Base-by-base conservation (phyloP, 2,888 invertebrate species). In the Calliphora vomitoria region DNA sequence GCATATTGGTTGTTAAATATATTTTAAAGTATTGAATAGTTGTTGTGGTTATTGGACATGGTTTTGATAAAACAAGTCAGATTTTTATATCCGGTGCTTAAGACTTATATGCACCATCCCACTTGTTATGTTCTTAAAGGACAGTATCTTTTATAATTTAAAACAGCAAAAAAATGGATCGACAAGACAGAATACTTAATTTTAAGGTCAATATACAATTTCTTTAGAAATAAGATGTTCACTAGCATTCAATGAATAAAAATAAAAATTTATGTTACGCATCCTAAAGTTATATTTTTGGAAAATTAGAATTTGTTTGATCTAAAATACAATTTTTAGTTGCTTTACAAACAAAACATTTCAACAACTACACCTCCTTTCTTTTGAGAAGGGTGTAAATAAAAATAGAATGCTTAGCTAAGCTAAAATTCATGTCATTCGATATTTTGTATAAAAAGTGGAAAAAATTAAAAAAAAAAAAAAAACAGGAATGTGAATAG, bases 401-500 rank as follows among this genome's bases (percentile, higher is more conserved):
- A 71, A 84, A 85, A 71, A 81, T 44, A 72, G 62, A 85, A 82
- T 87, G 89, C 89, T 88, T 75, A 80, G 87, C 87, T 88, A 86
- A 89, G 88, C 89, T 84, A 75, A 88, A 89, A 86, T 86, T 75
- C 89, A 89, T 89, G 89, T 86, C 82, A 85, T 81, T 72, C 79
- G 41, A 82, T 75, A 75, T 76, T 85, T 79, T 69, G 47, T 78
- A 85, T 82, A 85, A 75, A 85, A 82, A 72, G 15, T 44, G 3
- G 18, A 31, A 55, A 53, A 78, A 78, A 55, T 44, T 31, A 83
- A 64, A 83, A 83, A 71, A 35, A 83, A 64, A 83, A 83, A 71
- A 35, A 78, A 64, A 85, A 87, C 69, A 66, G 50, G 75, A 85
- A 75, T 82, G 78, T 68, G 69, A 81, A 86, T 82, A 66, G 62